phyloP scores from a whole-genome alignment of 2,888 invertebrate species.

The Microctonus hyperodae region DNA sequence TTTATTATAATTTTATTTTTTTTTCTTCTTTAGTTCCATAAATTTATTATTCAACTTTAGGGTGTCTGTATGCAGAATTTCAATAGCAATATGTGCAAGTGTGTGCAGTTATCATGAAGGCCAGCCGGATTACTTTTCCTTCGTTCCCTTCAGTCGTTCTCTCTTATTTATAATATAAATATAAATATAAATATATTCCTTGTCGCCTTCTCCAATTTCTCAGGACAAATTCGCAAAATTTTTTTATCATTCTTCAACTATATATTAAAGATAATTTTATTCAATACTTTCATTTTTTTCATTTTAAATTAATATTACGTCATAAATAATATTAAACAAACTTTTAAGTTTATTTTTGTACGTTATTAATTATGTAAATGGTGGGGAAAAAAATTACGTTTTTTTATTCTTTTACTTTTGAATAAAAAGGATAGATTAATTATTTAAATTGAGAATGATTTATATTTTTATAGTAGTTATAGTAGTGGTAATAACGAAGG shows the following conservation, averaged over 20 bases:
- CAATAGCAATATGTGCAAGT: slow-evolving; percentile 32
- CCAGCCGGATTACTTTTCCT: slow-evolving; percentile 55
- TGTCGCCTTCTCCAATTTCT: background rate
- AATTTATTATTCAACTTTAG: background rate
- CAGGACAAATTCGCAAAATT: background rate
- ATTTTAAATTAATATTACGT: no score
- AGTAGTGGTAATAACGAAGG: background rate
- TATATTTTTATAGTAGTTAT: background rate
- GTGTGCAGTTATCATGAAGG: slow-evolving; percentile 53
- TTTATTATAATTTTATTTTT: background rate
- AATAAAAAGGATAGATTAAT: no score
- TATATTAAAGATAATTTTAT: background rate
- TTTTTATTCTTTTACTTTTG: no score
- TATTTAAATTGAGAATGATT: background rate
- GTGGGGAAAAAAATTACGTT: no score
- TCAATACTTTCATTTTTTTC: background rate
- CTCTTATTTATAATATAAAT: no score
- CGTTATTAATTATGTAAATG: no score
- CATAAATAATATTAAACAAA: no score
- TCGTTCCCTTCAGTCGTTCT: slow-evolving; percentile 46
- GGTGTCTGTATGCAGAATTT: background rate
- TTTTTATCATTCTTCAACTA: background rate
- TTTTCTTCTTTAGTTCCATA: background rate
- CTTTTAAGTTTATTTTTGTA: no score
- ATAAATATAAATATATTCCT: background rate